These are phyloP conservation scores for Ornithorhynchus anatinus DNA, from an alignment of 2,113 vertebrate species.

Conservation along the genomic window DNA sequence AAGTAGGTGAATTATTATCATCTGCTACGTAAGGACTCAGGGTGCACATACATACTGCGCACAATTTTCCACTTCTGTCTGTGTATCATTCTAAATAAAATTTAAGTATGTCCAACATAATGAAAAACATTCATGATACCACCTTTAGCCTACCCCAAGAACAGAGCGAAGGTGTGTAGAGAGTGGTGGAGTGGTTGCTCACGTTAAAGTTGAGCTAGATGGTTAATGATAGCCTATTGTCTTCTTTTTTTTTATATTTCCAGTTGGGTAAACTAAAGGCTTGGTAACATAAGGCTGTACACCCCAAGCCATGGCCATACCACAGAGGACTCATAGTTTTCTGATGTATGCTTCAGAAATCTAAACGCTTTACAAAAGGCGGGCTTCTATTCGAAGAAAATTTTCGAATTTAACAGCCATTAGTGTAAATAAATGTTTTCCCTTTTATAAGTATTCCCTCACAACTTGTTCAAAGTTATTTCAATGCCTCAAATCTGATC, in stretches of 20 bases:
- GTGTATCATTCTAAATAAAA: no score
- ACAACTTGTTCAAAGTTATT: slow-evolving; percentile 63
- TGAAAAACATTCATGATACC: no score
- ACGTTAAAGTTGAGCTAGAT: no score
- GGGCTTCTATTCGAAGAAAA: slow-evolving; percentile 27
- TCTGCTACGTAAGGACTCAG: slow-evolving; percentile 40
- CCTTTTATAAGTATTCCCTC: slow-evolving; percentile 56
- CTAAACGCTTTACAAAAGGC: slow-evolving; percentile 30
- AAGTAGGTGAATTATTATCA: slow-evolving; percentile 30
- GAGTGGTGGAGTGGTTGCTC: no score
- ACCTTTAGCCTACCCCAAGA: no score
- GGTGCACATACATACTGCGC: slow-evolving; percentile 24
- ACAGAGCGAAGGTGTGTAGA: no score
- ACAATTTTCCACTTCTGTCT: slow-evolving; percentile 44
- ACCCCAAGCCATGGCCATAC: slow-evolving; percentile 16
- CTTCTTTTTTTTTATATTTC: slow-evolving; percentile 45
- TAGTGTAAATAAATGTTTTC: slow-evolving; percentile 66
- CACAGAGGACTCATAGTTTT: no score
- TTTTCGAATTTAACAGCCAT: slow-evolving; percentile 67
- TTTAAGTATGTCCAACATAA: no score
- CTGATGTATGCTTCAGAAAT: slow-evolving; percentile 4
- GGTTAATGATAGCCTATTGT: no score
- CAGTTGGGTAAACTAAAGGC: slow-evolving; percentile 14
- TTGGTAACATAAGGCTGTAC: slow-evolving; percentile 10
- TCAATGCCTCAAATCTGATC: slow-evolving; percentile 58